Evolutionary conservation across 2,888 invertebrate genomes (phyloP), one percentile per base, ranked within the genome.

Genomic region (Agriopis marginaria): DNA sequence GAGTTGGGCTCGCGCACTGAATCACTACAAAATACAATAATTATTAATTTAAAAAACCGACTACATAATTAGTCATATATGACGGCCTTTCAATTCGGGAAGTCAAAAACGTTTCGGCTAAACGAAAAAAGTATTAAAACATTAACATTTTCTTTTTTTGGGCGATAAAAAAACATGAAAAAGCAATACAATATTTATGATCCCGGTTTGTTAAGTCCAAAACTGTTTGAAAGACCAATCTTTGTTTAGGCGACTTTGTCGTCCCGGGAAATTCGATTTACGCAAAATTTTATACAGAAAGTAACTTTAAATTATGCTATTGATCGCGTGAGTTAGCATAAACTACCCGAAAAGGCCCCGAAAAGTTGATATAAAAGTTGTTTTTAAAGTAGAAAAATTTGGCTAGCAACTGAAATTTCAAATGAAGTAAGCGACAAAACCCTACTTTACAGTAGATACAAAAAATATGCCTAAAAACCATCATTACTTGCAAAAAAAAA

Each of bases 201-300:
- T 49, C n/a, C 51, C 42, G 23, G 12, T 44, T 51, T 53, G 53
- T 62, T 53, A 53, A 62, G 8, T 53, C 32, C 23, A 54, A 62
- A 62, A 62, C 53, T 53, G 44, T 62, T 44, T 11, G 7, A 42
- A 61, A 61, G 42, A 40, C 14, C 44, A 62, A 62, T 62, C 62
- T 62, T 62, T 62, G 62, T 62, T 62, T 62, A 53, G 62, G 53
- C 51, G 23, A 62, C 44, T 62, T 62, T 62, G 53, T 45, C 53
- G 62, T 45, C 62, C 32, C 44, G 53, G 32, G 53, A 44, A 62
- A 62, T 53, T 62, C 23, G 51, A 53, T 62, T 62, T 23, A n/a
- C 49, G 53, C 44, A n/a, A 45, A 53, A 53, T 62, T 62, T 53
- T 45, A 44, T 53, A 53, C 44, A 62, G 32, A 53, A 62, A 44